phyloP scores from a whole-genome alignment of 2,888 invertebrate genomes.

The Odontocerum albicorne region DNA sequence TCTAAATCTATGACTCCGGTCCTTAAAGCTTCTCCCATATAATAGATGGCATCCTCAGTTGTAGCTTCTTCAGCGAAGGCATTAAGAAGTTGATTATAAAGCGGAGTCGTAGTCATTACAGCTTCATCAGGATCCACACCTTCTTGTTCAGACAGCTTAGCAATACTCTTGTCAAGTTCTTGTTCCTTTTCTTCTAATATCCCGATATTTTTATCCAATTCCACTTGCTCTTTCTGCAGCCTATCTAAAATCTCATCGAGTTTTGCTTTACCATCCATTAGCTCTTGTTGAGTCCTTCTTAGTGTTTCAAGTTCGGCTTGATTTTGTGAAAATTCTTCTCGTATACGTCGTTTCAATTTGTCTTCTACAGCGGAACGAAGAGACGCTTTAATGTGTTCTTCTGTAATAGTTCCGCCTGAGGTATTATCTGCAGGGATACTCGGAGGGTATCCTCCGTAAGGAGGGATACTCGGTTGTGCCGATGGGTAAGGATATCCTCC shows the following conservation, averaged over 20 bases:
- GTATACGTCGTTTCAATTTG: slow-evolving; percentile 81
- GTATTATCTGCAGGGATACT: slow-evolving; percentile 43
- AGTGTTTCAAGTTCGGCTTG: slow-evolving; percentile 91
- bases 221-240: slow-evolving; percentile 75
- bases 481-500: slow-evolving; percentile 54
- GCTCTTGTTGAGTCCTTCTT: slow-evolving; percentile 82
- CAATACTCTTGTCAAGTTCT: slow-evolving; percentile 80
- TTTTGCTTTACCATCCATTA: slow-evolving; percentile 80
- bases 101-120: slow-evolving; percentile 92
- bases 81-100: slow-evolving; percentile 93
- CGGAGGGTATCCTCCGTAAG: slow-evolving; percentile 47
- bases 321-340: slow-evolving; percentile 87
- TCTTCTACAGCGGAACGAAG: slow-evolving; percentile 94
- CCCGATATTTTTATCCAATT: slow-evolving; percentile 81
- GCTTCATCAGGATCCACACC: slow-evolving; percentile 94
- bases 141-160: slow-evolving; percentile 74
- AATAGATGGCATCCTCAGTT: slow-evolving; percentile 97
- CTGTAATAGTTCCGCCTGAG: slow-evolving; percentile 81
- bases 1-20: slow-evolving; percentile 94
- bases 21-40: slow-evolving; percentile 92
- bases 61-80: slow-evolving; percentile 98
- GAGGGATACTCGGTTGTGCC: slow-evolving; percentile 45
- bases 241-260: slow-evolving; percentile 77
- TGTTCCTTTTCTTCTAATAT: slow-evolving; percentile 85
- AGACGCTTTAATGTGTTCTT: slow-evolving; percentile 93